These are phyloP conservation scores for Bellardia bayeri DNA, from an alignment of 2,888 invertebrate species.

Conservation along the genomic window DNA sequence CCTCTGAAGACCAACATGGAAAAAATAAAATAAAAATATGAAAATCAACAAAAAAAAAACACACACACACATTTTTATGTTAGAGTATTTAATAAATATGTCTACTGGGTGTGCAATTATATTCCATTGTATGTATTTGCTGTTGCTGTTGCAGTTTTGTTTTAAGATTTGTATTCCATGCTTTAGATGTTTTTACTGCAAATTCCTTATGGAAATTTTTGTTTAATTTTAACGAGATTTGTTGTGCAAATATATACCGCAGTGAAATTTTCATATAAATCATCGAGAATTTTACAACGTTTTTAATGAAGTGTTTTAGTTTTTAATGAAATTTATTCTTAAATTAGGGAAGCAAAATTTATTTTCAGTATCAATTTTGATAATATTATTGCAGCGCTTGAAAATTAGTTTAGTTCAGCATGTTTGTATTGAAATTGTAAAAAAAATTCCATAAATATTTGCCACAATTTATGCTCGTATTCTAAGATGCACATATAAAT, in stretches of 20 bases:
- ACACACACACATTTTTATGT: not conserved
- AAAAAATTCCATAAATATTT: not conserved
- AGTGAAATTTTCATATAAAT: constrained; percentile 2
- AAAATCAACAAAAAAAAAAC: not conserved
- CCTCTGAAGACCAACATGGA: constrained; percentile 26
- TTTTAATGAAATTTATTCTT: not conserved
- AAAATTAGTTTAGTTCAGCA: too few relatives aligned
- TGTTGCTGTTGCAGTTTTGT: not conserved
- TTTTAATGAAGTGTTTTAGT: not conserved
- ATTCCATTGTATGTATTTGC: constrained; percentile 24
- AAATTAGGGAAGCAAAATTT: too few relatives aligned
- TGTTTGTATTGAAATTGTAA: too few relatives aligned
- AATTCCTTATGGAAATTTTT: not conserved
- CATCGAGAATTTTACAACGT: not conserved
- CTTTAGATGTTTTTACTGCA: not conserved
- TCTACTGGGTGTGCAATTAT: constrained; percentile 64
- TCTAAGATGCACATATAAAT: not conserved
- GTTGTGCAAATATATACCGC: not conserved
- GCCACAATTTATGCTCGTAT: too few relatives aligned
- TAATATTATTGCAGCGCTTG: too few relatives aligned
- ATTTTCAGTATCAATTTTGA: too few relatives aligned
- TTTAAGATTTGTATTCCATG: not conserved
- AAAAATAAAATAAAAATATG: constrained; percentile 40
- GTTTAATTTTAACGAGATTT: constrained; percentile 9
- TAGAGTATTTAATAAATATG: constrained; percentile 70